These are phyloP conservation scores for Limonius californicus DNA, from an alignment of 1,140 invertebrate species.

Conservation along the genomic window DNA sequence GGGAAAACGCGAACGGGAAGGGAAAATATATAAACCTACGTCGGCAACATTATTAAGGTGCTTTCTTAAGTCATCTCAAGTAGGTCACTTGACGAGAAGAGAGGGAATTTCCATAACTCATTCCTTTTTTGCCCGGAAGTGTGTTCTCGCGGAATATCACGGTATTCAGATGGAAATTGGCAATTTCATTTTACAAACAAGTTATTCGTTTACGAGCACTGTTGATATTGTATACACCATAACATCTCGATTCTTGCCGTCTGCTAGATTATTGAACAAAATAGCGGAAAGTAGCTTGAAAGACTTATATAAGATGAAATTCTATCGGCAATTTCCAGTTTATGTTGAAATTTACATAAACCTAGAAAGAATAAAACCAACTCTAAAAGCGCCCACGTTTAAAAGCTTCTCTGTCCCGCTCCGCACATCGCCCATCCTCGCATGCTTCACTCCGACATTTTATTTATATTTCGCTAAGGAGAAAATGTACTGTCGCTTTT, in stretches of 20 bases:
- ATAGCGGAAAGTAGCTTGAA: slow-evolving; percentile 10
- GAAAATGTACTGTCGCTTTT: too few species aligned
- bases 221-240: slow-evolving; percentile 32
- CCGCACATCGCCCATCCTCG: too few species aligned
- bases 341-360: slow-evolving; percentile 11
- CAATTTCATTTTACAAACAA: slow-evolving; percentile 37
- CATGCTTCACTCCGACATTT: too few species aligned
- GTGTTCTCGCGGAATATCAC: slow-evolving; percentile 15
- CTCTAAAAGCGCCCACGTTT: slow-evolving; percentile 7
- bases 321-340: slow-evolving; percentile 10
- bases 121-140: neutral
- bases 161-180: slow-evolving; percentile 32
- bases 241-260: slow-evolving; percentile 18
- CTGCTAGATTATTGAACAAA: slow-evolving; percentile 14
- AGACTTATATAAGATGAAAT: slow-evolving; percentile 13
- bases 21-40: too few species aligned
- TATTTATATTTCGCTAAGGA: too few species aligned
- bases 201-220: slow-evolving; percentile 29
- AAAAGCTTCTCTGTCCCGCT: neutral
- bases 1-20: too few species aligned
- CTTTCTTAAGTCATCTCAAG: neutral
- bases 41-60: too few species aligned
- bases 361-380: slow-evolving; percentile 8
- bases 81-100: neutral
- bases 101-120: neutral